A percentile compares a stretch with the other conserved stretches of the same genome.
Evolutionary conservation across 2,113 vertebrate genomes (phyloP).

Genomic region (Electrona antarctica): DNA sequence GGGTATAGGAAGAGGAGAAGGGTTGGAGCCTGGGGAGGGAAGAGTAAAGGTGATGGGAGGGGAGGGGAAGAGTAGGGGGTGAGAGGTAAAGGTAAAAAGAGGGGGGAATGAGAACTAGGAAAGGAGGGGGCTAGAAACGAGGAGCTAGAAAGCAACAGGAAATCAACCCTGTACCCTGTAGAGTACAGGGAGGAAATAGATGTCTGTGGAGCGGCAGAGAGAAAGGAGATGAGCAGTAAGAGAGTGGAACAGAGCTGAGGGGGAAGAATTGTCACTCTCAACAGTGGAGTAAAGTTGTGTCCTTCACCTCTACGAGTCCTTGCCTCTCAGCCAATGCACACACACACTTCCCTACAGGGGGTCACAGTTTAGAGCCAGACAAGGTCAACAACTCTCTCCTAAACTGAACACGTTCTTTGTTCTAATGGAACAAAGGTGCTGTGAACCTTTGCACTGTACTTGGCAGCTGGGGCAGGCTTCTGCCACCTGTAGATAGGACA

Average conservation of each 20-base stretch:
- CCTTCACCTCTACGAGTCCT: slow-evolving; percentile 46
- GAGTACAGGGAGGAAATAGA: too few relatives aligned
- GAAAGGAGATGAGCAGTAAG: background rate
- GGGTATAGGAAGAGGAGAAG: background rate
- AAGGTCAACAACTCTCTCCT: slow-evolving; percentile 52
- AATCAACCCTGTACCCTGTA: too few relatives aligned
- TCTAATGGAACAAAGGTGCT: background rate
- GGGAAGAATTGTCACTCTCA: slow-evolving; percentile 12
- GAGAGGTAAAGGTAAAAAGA: background rate
- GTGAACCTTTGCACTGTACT: slow-evolving; percentile 31
- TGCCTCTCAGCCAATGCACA: slow-evolving; percentile 42
- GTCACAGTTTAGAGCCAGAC: slow-evolving; percentile 44
- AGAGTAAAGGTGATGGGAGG: background rate
- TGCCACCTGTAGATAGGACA: slow-evolving; percentile 10
- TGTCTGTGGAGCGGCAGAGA: too few relatives aligned
- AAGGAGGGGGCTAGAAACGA: too few relatives aligned
- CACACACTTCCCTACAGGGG: slow-evolving; percentile 36
- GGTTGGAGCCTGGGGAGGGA: background rate
- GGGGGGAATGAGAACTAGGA: too few relatives aligned
- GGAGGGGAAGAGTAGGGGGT: background rate
- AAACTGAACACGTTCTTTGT: slow-evolving; percentile 35
- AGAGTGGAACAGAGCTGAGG: slow-evolving; percentile 28
- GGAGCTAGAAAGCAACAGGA: too few relatives aligned
- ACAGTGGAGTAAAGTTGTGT: slow-evolving; percentile 24
- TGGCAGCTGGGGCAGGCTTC: slow-evolving; percentile 19